Conservation (phyloP, 2,888 invertebrate species). For the Therioaphis trifolii region DNA sequence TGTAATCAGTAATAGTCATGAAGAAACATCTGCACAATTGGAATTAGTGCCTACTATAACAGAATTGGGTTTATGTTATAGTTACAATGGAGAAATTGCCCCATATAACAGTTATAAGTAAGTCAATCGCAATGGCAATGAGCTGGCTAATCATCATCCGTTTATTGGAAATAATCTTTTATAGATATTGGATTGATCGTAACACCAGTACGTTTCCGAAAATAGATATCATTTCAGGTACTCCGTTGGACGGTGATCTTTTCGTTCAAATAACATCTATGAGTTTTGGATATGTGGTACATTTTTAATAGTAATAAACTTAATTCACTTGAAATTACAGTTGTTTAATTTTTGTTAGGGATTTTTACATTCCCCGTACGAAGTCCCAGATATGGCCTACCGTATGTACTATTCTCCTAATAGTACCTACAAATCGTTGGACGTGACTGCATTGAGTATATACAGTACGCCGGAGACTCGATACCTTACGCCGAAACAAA, state of each 20-base stretch:
- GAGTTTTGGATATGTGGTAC: slow-evolving; percentile 75
- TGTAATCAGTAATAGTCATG: slow-evolving; percentile 62
- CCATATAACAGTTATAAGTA: slow-evolving; percentile 54
- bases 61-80: slow-evolving; percentile 79
- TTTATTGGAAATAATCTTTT: background rate
- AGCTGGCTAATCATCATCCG: no score
- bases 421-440: slow-evolving; percentile 73
- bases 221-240: slow-evolving; percentile 71
- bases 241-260: slow-evolving; percentile 81
- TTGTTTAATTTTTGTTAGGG: slow-evolving; percentile 69
- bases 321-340: background rate
- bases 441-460: slow-evolving; percentile 74
- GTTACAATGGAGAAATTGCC: slow-evolving; percentile 72
- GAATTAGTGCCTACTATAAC: slow-evolving; percentile 74
- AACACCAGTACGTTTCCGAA: slow-evolving; percentile 65
- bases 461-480: slow-evolving; percentile 73
- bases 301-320: no score
- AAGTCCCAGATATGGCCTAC: slow-evolving; percentile 77
- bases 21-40: slow-evolving; percentile 59
- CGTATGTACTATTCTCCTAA: slow-evolving; percentile 68
- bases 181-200: slow-evolving; percentile 74
- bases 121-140: background rate
- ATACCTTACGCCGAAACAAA: slow-evolving; percentile 66
- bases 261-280: slow-evolving; percentile 79
- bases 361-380: slow-evolving; percentile 76